These are phyloP conservation scores for Limnephilus rhombicus DNA, from an alignment of 2,888 invertebrate genomes.

Conservation along the genomic window DNA sequence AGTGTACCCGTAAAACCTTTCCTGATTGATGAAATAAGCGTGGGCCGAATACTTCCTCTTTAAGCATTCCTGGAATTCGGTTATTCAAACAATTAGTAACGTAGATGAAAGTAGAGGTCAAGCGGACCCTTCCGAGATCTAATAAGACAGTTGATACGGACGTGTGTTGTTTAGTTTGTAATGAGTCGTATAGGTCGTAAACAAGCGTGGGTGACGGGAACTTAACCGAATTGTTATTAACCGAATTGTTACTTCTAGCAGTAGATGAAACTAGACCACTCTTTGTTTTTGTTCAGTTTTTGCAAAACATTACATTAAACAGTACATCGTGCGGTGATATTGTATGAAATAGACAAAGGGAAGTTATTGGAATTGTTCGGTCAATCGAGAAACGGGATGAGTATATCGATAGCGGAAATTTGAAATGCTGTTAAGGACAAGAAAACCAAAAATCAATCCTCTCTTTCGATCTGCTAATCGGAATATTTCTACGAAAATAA, in stretches of 20 bases:
- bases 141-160: slow-evolving; percentile 5
- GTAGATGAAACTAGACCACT: not conserved
- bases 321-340: not conserved
- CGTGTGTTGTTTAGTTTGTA: not conserved
- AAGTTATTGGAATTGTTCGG: not conserved
- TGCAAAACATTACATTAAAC: no score
- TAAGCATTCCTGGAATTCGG: not conserved
- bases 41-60: not conserved
- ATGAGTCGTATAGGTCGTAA: not conserved
- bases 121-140: not conserved
- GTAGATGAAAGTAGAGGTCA: not conserved
- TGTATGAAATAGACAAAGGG: not conserved
- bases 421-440: no score
- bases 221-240: not conserved
- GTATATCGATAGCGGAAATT: not conserved
- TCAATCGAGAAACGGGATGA: not conserved
- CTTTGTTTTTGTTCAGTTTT: not conserved
- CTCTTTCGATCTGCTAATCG: no score
- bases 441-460: no score
- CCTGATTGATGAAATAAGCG: not conserved
- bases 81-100: not conserved
- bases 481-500: no score
- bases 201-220: slow-evolving; percentile 21
- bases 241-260: not conserved
- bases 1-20: not conserved